Evolutionary conservation across 2,113 vertebrate genomes (phyloP).

Genomic region (Tinamus guttatus): DNA sequence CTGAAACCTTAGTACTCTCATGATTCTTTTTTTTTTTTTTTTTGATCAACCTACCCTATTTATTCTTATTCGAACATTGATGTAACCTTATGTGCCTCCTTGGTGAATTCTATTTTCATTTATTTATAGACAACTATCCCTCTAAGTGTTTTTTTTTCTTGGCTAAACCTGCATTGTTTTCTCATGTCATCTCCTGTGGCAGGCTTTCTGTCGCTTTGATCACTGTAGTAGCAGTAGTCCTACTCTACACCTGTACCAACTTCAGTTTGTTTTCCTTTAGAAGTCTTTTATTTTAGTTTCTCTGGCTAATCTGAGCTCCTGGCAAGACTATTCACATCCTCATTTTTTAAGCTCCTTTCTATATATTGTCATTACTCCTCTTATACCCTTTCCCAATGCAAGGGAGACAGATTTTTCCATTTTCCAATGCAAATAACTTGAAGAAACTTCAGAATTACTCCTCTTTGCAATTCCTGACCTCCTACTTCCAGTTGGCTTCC

Average conservation of each 20-base stretch:
- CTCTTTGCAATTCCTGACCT: neutral
- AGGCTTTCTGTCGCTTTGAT: rapidly evolving
- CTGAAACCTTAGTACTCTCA: neutral
- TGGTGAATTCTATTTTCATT: constrained; percentile 14
- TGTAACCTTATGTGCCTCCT: neutral
- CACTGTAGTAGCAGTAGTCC: neutral
- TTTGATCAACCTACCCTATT: neutral
- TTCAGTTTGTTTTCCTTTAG: neutral
- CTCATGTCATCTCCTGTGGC: neutral
- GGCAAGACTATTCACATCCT: neutral
- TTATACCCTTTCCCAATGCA: rapidly evolving
- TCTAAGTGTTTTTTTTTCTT: constrained; percentile 27
- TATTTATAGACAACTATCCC: constrained; percentile 2
- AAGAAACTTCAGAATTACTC: neutral
- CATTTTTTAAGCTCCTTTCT: neutral
- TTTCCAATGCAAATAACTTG: neutral
- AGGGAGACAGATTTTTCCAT: neutral
- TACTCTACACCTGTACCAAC: neutral
- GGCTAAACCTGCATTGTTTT: constrained; percentile 5
- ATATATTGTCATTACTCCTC: neutral
- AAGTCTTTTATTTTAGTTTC: neutral
- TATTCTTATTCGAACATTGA: neutral
- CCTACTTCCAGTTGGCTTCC: neutral
- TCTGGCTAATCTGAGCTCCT: neutral
- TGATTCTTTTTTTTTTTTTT: neutral